phyloP scores from a whole-genome alignment of 30 jellyfish, hydroid and myxozoan genomes.

The Cassiopea andromeda region DNA sequence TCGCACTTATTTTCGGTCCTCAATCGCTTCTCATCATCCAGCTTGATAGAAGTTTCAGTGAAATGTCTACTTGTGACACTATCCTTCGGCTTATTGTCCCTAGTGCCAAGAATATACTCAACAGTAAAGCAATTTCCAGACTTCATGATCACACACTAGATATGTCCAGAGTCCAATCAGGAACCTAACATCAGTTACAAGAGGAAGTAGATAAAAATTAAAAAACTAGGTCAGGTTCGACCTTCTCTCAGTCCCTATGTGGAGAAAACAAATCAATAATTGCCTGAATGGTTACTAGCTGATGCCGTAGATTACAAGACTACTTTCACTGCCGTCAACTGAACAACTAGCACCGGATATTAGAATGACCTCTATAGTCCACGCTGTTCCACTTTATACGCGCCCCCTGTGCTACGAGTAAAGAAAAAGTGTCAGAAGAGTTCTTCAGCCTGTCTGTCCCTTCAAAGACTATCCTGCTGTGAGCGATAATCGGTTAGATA shows the following conservation, averaged over 20 bases:
- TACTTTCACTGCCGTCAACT: not conserved
- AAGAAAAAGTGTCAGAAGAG: constrained; percentile 65
- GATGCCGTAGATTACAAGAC: not conserved
- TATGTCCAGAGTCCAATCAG: not conserved
- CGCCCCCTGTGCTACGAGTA: constrained; percentile 60
- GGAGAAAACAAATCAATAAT: not conserved
- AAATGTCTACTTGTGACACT: constrained; percentile 10
- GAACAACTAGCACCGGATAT: not conserved
- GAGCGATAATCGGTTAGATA: constrained; percentile 78
- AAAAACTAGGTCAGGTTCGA: not conserved
- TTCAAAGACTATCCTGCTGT: constrained; percentile 81
- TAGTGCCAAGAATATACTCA: constrained; percentile 59
- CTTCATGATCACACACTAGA: constrained; percentile 30
- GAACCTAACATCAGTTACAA: constrained; percentile 1
- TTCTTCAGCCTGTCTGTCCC: constrained; percentile 87
- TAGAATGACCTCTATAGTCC: constrained; percentile 2
- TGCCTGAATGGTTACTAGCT: not conserved
- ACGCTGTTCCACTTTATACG: not conserved
- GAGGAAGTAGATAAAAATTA: not conserved
- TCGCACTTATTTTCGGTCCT: constrained; percentile 19
- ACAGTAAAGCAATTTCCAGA: constrained; percentile 68
- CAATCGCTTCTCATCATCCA: constrained; percentile 10
- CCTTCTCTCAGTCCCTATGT: not conserved
- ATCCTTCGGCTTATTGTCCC: constrained; percentile 41
- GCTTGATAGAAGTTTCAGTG: constrained; percentile 13